These are phyloP conservation scores for Dreissena rostriformis DNA, from an alignment of 1,140 invertebrate species.

Conservation along the genomic window DNA sequence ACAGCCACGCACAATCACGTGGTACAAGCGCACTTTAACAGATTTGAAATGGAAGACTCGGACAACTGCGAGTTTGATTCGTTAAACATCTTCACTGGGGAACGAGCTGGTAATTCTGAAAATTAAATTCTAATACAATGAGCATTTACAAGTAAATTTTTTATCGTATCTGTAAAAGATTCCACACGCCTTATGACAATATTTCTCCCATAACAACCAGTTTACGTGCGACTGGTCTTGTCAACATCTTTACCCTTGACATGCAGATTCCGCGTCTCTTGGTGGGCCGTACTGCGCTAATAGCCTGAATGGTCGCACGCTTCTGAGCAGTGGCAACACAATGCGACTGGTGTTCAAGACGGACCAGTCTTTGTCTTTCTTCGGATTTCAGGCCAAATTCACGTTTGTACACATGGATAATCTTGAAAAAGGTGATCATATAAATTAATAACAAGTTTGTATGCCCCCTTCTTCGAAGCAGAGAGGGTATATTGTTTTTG, in stretches of 20 bases:
- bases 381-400: constrained; percentile 26
- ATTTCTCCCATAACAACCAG: too few species aligned
- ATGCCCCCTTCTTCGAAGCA: too few species aligned
- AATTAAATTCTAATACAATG: too few species aligned
- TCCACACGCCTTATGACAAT: too few species aligned
- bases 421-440: not conserved
- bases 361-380: constrained; percentile 31
- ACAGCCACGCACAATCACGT: not conserved
- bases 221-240: not conserved
- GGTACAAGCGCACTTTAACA: constrained; percentile 23
- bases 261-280: constrained; percentile 18
- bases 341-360: constrained; percentile 42
- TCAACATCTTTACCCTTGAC: not conserved
- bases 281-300: constrained; percentile 45
- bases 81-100: constrained; percentile 15
- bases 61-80: constrained; percentile 41
- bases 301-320: constrained; percentile 23
- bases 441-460: too few species aligned
- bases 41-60: constrained; percentile 41
- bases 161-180: too few species aligned
- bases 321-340: constrained; percentile 32
- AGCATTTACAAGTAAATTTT: too few species aligned
- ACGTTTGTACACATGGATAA: constrained; percentile 11
- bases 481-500: too few species aligned
- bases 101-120: constrained; percentile 18